Percentiles rank a stretch among this genome's conserved stretches.
These are phyloP conservation scores for Poicephalus gulielmi DNA, from an alignment of 2,113 vertebrate genomes.

Conservation along the genomic window DNA sequence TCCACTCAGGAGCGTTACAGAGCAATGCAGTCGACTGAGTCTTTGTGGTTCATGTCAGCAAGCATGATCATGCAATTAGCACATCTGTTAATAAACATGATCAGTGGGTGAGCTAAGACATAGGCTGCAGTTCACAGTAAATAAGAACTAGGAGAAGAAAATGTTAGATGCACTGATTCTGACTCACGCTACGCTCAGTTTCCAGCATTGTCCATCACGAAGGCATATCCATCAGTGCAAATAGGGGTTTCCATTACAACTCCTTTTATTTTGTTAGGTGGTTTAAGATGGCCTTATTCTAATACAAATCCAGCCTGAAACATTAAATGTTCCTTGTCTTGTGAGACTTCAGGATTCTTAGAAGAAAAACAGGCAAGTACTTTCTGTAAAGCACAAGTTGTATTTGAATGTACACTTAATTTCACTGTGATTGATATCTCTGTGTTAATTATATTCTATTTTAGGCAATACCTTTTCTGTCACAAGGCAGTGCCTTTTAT, in stretches of 20 bases:
- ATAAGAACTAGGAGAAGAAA: not conserved
- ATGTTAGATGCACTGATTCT: not conserved
- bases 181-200: not conserved
- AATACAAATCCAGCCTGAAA: not conserved
- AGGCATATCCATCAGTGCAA: not conserved
- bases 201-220: not conserved
- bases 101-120: not conserved
- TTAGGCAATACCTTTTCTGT: slow-evolving; percentile 64
- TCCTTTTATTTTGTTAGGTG: not conserved
- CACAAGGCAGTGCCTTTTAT: slow-evolving; percentile 62
- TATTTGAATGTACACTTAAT: slow-evolving; percentile 66
- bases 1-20: not conserved
- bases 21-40: not conserved
- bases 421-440: slow-evolving; percentile 64
- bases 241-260: not conserved
- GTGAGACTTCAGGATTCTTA: slow-evolving; percentile 11
- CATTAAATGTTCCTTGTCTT: slow-evolving; percentile 8
- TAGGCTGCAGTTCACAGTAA: not conserved
- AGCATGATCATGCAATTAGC: not conserved
- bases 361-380: slow-evolving; percentile 47
- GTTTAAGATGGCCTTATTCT: not conserved
- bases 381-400: slow-evolving; percentile 56
- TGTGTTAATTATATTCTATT: slow-evolving; percentile 70
- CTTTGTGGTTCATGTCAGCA: not conserved
- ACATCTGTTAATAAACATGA: not conserved